phyloP scores from a whole-genome alignment of 2,797 vertebrate species.

The Chiroxiphia lanceolata region DNA sequence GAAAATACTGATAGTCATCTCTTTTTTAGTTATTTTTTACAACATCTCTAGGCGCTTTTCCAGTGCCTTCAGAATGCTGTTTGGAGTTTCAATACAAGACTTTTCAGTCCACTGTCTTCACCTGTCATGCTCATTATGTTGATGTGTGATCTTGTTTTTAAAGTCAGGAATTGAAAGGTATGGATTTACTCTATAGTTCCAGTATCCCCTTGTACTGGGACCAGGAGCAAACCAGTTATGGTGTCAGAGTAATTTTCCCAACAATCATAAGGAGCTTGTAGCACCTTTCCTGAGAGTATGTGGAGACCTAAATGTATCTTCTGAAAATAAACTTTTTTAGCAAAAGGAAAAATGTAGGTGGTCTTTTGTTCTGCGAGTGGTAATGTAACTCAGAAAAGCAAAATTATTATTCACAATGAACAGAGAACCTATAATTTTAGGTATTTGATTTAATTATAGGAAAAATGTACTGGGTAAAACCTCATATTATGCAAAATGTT shows the following conservation, averaged over 20 bases:
- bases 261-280: not conserved
- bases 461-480: not conserved
- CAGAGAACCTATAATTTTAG: constrained; percentile 14
- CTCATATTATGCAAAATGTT: not conserved
- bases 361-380: not conserved
- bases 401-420: not conserved
- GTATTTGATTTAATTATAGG: constrained; percentile 8
- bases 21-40: not conserved
- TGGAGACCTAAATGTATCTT: not conserved
- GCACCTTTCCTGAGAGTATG: not conserved
- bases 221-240: not conserved
- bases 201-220: not conserved
- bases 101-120: not conserved
- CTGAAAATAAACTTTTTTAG: not conserved
- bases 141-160: not conserved
- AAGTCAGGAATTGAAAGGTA: not conserved
- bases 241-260: not conserved
- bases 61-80: not conserved
- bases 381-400: not conserved
- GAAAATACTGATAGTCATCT: not conserved
- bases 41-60: not conserved
- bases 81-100: not conserved
- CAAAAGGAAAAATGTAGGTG: not conserved
- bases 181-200: not conserved
- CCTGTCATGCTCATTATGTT: not conserved